Percentiles rank a stretch among this genome's conserved stretches.
Conservation (phyloP, 2,888 invertebrate genomes). For the Aethes cnicana region DNA sequence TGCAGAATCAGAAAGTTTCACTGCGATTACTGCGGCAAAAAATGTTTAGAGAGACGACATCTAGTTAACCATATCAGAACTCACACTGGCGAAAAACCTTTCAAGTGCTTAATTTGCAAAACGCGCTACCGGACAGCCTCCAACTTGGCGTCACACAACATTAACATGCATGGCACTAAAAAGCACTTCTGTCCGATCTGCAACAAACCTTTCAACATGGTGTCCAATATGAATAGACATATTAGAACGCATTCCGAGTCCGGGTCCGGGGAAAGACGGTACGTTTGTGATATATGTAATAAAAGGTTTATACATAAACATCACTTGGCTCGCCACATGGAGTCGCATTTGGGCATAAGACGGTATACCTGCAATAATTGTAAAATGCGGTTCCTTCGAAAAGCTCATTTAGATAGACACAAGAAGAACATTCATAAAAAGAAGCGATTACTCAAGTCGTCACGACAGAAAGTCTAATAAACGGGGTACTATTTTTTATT, state of each 20-base stretch:
- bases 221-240: background rate
- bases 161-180: background rate
- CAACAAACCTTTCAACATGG: background rate
- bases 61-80: background rate
- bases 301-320: background rate
- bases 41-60: background rate
- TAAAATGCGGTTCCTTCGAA: too few species aligned
- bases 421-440: too few species aligned
- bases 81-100: conserved; percentile 1
- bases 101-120: background rate
- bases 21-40: background rate
- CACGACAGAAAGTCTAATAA: too few species aligned
- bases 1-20: too few species aligned
- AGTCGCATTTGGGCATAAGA: background rate
- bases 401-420: too few species aligned
- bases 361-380: too few species aligned
- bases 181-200: background rate
- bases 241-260: background rate
- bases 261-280: background rate
- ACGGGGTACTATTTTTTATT: too few species aligned
- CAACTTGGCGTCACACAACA: too few species aligned
- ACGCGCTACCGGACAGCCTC: background rate
- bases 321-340: background rate
- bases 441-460: too few species aligned
- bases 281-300: background rate